Conservation (phyloP, 2,797 vertebrate genomes). For the Heterohyrax brucei region DNA sequence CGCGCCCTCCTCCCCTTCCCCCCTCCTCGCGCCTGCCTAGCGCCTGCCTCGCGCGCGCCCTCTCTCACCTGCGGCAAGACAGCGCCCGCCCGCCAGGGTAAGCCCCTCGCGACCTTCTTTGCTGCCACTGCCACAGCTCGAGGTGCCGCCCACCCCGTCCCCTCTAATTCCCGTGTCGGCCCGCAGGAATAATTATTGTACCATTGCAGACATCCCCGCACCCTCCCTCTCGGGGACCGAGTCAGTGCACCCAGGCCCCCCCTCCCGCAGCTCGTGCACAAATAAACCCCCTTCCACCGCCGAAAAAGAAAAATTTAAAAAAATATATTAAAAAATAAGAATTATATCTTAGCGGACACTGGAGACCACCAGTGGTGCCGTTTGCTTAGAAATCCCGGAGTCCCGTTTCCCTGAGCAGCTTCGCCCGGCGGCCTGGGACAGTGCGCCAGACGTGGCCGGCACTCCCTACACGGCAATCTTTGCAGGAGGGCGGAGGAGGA, state of each 20-base stretch:
- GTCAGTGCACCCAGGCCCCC: slow-evolving; percentile 79
- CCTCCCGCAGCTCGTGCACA: slow-evolving; percentile 50
- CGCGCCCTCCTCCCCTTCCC: slow-evolving; percentile 73
- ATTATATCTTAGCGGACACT: slow-evolving; percentile 58
- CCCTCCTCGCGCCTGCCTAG: slow-evolving; percentile 68
- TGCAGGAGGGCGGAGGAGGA: slow-evolving; percentile 69
- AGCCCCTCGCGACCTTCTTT: slow-evolving; percentile 86
- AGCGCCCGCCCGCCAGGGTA: slow-evolving; percentile 84
- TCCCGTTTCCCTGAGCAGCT: slow-evolving; percentile 56
- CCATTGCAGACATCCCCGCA: slow-evolving; percentile 74
- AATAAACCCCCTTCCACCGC: slow-evolving; percentile 65
- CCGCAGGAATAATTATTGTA: slow-evolving; percentile 62
- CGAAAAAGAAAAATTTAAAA: slow-evolving; percentile 65
- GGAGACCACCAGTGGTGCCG: slow-evolving; percentile 62
- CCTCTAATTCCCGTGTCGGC: slow-evolving; percentile 48
- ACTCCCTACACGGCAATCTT: slow-evolving; percentile 74
- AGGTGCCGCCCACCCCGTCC: slow-evolving; percentile 76
- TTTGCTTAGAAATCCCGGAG: slow-evolving; percentile 59
- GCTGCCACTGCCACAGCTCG: slow-evolving; percentile 69
- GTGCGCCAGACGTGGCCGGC: slow-evolving; percentile 79
- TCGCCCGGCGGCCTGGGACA: slow-evolving; percentile 78
- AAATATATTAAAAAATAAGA: not conserved
- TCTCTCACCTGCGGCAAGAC: slow-evolving; percentile 85
- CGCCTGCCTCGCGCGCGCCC: slow-evolving; percentile 75
- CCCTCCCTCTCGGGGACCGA: slow-evolving; percentile 71